Evolutionary conservation across 2,797 vertebrate genomes (phyloP), one percentile per base, ranked within the genome.

Genomic region (Pogonophryne albipinna): DNA sequence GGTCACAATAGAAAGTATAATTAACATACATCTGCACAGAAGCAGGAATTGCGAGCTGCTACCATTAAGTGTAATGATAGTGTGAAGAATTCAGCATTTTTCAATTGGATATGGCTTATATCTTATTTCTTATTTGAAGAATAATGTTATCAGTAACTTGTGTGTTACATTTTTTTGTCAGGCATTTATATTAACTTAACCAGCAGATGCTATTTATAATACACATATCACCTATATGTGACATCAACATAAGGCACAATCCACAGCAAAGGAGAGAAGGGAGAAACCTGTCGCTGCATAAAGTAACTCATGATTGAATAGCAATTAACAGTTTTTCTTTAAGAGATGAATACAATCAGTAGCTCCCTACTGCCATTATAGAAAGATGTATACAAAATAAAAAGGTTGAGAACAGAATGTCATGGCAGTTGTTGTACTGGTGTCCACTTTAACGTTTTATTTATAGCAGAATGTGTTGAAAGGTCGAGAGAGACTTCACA

Each of bases 371-470:
- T 41, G 31, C 34, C 27, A 4, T 34, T 49, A 20, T 15, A 57
- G 17, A 42, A 57, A 31, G 12, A 51, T 50, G 34, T 44, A 41
- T 34, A 51, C 34, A 20, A 15, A 50, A 45, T 20, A 19, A 41
- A 56, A 47, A 51, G 23, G 20, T 20, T 69, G 20, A 63, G 20
- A 44, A 58, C 46, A 64, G 41, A 63, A 65, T 41, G 10, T 58
- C 53, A 51, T 51, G 59, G 52, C 53, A 64, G 20, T 63, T 19
- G 20, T 63, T 19, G n/a, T 65, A 4, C 27, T 46, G 27, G 19
- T 66, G 16, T 27, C 38, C 19, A 60, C 23, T 52, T 56, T 44
- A 51, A 64, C 27, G 51, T 71, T 14, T 53, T 38, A 61, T 76
- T 64, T 15, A 58, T 44, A 59, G 12, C 1, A 20, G 15, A 27